Conservation (phyloP, 2,888 invertebrate species). For the Chloroclysta siterata region DNA sequence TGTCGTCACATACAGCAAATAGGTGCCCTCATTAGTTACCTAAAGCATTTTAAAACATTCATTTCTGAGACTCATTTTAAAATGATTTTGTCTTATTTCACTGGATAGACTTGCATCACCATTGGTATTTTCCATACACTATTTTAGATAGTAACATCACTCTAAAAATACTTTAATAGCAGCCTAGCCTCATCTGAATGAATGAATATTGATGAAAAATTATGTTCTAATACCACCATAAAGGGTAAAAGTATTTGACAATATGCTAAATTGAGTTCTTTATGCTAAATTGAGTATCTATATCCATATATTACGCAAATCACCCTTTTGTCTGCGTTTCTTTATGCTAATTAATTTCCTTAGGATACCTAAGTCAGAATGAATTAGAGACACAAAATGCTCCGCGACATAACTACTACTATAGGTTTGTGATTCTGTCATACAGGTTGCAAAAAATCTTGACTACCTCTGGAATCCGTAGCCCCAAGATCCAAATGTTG, state of each 20-base stretch:
- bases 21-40: no score
- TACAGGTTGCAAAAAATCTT: no score
- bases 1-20: no score
- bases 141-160: slow-evolving; percentile 3
- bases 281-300: slow-evolving; percentile 23
- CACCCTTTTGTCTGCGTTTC: slow-evolving; percentile 8
- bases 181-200: slow-evolving; percentile 34
- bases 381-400: no score
- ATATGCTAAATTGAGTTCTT: slow-evolving; percentile 12
- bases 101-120: slow-evolving; percentile 12
- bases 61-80: neutral
- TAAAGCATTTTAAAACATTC: no score
- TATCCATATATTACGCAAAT: slow-evolving; percentile 22
- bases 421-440: no score
- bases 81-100: no score
- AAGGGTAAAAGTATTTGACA: slow-evolving; percentile 18
- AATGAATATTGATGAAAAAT: slow-evolving; percentile 41
- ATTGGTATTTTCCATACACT: slow-evolving; percentile 12
- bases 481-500: no score
- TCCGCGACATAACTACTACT: no score
- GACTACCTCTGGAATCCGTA: no score
- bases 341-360: neutral
- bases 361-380: slow-evolving; percentile 1
- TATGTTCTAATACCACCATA: slow-evolving; percentile 24
- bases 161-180: slow-evolving; percentile 8